Percentiles rank a stretch among this genome's conserved stretches.
Evolutionary conservation across 2,113 vertebrate species (phyloP).

Genomic region (Dicentrarchus labrax): DNA sequence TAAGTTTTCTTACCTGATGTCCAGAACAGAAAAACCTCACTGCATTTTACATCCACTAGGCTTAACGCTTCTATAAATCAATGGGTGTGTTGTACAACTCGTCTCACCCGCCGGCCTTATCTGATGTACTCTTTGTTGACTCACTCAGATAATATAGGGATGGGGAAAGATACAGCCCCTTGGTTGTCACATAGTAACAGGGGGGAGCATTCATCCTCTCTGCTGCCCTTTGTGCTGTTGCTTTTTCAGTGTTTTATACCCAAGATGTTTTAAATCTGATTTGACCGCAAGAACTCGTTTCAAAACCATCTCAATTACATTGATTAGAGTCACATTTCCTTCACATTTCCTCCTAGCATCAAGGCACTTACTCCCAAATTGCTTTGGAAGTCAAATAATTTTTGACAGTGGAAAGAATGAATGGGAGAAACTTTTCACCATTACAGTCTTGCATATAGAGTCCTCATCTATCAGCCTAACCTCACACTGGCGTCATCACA

Average conservation of each 20-base stretch:
- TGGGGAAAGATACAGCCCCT: conserved; percentile 63
- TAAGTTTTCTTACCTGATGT: conserved; percentile 73
- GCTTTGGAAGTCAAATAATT: not conserved
- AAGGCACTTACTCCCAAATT: not conserved
- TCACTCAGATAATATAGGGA: conserved; percentile 60
- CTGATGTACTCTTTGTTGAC: conserved; percentile 76
- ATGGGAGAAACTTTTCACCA: not conserved
- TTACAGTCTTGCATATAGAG: not conserved
- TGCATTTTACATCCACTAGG: conserved; percentile 52
- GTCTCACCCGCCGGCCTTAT: conserved; percentile 52
- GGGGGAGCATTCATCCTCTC: conserved; percentile 51
- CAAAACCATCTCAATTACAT: not conserved
- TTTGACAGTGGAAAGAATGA: not conserved
- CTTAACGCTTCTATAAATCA: conserved; percentile 69
- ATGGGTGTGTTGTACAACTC: conserved; percentile 59
- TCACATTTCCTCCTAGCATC: not conserved
- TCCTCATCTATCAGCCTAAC: not conserved
- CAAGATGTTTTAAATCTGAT: not conserved
- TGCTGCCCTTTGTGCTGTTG: not conserved
- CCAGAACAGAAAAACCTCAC: conserved; percentile 39
- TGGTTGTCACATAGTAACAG: conserved; percentile 66
- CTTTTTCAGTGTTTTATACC: not conserved
- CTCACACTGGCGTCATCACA: not conserved
- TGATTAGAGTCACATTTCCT: not conserved
- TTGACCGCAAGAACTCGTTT: not conserved